Evolutionary conservation across 92 coral and sea anemone species (phyloP).

Genomic region (Siderastrea siderea): DNA sequence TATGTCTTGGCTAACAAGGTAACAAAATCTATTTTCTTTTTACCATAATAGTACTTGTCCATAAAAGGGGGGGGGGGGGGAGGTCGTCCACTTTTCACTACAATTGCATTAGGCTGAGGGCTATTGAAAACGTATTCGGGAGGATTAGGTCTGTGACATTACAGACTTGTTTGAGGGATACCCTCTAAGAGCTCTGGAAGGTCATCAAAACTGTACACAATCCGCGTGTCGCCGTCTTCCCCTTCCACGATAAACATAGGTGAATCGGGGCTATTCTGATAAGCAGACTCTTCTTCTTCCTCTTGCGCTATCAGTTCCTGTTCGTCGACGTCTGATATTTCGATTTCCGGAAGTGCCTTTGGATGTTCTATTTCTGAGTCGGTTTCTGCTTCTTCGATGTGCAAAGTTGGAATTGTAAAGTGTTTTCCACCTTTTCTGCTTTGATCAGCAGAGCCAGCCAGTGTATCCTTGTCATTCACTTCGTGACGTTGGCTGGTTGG

Average conservation of each 20-base stretch:
- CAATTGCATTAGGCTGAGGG: no score
- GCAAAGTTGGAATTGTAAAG: slow-evolving; percentile 64
- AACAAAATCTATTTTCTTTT: no score
- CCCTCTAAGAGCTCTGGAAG: slow-evolving; percentile 73
- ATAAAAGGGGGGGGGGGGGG: no score
- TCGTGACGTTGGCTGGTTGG: background rate
- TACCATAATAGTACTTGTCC: no score
- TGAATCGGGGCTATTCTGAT: background rate
- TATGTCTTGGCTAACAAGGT: no score
- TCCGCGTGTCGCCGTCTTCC: slow-evolving; percentile 54
- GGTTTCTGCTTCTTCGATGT: slow-evolving; percentile 68
- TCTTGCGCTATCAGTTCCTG: slow-evolving; percentile 41
- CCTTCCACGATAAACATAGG: slow-evolving; percentile 60
- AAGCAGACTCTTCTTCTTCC: slow-evolving; percentile 25
- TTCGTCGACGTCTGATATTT: slow-evolving; percentile 76
- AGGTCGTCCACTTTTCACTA: no score
- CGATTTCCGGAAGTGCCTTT: slow-evolving; percentile 68
- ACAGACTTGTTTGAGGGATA: slow-evolving; percentile 79
- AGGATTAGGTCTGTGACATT: background rate
- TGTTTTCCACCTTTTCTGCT: slow-evolving; percentile 9
- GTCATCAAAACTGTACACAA: slow-evolving; percentile 78
- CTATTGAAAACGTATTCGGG: no score
- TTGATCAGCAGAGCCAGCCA: background rate
- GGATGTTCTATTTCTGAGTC: slow-evolving; percentile 27
- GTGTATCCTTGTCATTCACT: background rate